Conservation (phyloP, 1,140 invertebrate genomes). For the Odontomachus brunneus region DNA sequence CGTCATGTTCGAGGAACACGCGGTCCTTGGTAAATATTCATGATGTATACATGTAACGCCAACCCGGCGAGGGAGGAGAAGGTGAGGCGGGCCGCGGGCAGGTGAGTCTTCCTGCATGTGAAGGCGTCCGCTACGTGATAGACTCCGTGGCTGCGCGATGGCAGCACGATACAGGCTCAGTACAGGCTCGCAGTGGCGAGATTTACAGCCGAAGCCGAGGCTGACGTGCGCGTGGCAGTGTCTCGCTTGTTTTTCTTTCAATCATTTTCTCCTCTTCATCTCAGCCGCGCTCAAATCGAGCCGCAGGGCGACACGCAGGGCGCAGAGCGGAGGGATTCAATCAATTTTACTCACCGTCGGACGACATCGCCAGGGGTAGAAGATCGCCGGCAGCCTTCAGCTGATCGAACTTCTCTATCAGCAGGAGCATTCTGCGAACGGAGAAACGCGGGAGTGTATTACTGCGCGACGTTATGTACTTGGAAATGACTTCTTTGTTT, state of each 20-base stretch:
- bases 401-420: constrained; percentile 95
- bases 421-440: constrained; percentile 86
- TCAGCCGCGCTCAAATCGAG: constrained; percentile 46
- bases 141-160: constrained; percentile 67
- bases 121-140: constrained; percentile 63
- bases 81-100: not conserved
- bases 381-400: constrained; percentile 92
- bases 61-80: constrained; percentile 5
- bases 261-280: constrained; percentile 18
- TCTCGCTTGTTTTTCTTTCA: not conserved
- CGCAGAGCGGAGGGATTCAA: constrained; percentile 51
- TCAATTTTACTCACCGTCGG: constrained; percentile 80
- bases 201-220: constrained; percentile 23
- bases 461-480: not conserved
- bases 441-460: not conserved
- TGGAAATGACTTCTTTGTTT: not conserved
- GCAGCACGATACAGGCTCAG: constrained; percentile 76
- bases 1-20: constrained; percentile 67
- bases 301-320: constrained; percentile 26
- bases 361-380: constrained; percentile 89
- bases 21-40: constrained; percentile 77
- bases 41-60: constrained; percentile 64
- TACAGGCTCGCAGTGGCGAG: too few relatives aligned
- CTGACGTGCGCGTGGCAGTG: constrained; percentile 51
- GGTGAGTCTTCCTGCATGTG: constrained; percentile 52